Conservation (phyloP, 1,140 invertebrate species). For the Lasioglossum baleicum region DNA sequence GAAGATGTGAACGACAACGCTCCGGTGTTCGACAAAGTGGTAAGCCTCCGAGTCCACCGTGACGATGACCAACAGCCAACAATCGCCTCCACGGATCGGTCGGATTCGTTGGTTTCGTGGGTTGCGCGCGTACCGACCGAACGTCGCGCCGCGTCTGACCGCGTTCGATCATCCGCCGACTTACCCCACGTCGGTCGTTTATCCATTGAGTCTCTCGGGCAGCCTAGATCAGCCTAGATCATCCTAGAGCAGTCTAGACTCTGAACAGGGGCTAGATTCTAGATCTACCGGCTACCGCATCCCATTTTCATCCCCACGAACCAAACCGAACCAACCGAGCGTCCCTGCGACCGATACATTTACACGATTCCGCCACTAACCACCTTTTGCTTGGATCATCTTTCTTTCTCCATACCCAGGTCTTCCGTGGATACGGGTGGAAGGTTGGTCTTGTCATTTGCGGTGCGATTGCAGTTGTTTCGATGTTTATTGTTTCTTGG, state of each 20-base stretch:
- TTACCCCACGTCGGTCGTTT: not conserved
- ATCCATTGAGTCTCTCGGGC: not conserved
- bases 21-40: conserved; percentile 92
- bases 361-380: conserved; percentile 68
- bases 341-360: no score
- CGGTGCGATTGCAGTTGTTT: conserved; percentile 49
- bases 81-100: no score
- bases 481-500: conserved; percentile 5
- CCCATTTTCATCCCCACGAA: not conserved
- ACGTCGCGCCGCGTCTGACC: no score
- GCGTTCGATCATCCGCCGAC: no score
- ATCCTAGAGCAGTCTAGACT: not conserved
- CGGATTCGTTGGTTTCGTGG: no score
- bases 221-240: not conserved
- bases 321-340: conserved; percentile 18
- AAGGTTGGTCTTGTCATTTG: conserved; percentile 82
- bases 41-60: conserved; percentile 59
- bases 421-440: conserved; percentile 84
- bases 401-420: conserved; percentile 79
- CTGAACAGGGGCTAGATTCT: no score
- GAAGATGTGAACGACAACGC: conserved; percentile 93
- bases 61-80: no score
- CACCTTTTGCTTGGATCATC: conserved; percentile 68
- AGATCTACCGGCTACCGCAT: not conserved
- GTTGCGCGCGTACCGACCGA: no score